Evolutionary conservation across 2,888 invertebrate genomes (phyloP).

Genomic region (Heliconius erato): DNA sequence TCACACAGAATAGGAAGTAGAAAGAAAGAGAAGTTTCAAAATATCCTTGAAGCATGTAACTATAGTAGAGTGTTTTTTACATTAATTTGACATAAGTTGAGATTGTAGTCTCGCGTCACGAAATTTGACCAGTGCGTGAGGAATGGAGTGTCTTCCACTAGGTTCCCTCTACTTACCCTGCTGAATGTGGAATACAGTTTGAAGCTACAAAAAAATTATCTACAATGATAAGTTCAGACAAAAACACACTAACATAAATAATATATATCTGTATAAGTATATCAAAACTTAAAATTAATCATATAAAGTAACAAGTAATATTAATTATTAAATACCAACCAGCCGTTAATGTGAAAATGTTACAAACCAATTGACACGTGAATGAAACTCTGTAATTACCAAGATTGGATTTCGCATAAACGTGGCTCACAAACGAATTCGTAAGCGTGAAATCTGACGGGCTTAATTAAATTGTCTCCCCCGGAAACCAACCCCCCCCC

Average conservation of each 20-base stretch:
- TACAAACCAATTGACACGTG: constrained; percentile 41
- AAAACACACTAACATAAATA: not conserved
- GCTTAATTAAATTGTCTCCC: constrained; percentile 47
- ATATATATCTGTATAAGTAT: not conserved
- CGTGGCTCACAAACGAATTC: constrained; percentile 44
- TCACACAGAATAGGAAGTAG: too few relatives aligned
- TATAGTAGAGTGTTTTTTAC: too few relatives aligned
- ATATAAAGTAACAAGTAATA: constrained; percentile 15
- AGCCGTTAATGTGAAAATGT: constrained; percentile 34
- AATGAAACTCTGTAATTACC: constrained; percentile 56
- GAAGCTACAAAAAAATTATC: not conserved
- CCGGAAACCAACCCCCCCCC: constrained; percentile 17
- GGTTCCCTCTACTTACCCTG: not conserved
- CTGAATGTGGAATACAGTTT: not conserved
- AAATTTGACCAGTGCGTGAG: too few relatives aligned
- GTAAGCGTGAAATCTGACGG: constrained; percentile 53
- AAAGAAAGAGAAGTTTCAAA: too few relatives aligned
- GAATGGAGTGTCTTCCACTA: not conserved
- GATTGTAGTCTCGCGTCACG: too few relatives aligned
- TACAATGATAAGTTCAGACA: not conserved
- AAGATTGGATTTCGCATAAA: constrained; percentile 58
- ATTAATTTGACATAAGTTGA: too few relatives aligned
- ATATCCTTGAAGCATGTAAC: too few relatives aligned
- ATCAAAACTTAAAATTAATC: constrained; percentile 14
- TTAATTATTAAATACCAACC: constrained; percentile 30